A percentile compares a stretch with the other conserved stretches of the same genome.
Evolutionary conservation across 1,140 invertebrate species (phyloP).

Genomic region (Apis mellifera): DNA sequence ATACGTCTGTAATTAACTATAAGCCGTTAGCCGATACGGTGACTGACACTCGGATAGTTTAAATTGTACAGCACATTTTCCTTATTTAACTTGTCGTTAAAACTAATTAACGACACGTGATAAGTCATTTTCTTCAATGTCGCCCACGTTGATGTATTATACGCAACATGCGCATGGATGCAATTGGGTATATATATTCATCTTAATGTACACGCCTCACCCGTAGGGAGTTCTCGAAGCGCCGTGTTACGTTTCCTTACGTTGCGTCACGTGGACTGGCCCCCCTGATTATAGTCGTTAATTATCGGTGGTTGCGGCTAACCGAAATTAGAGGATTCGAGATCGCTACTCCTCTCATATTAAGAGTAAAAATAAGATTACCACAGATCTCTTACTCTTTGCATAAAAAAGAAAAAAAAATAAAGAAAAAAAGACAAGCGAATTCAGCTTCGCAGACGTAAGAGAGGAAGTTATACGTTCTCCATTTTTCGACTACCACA

Average conservation of each 20-base stretch:
- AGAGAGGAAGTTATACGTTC: not conserved
- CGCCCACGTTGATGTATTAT: not conserved
- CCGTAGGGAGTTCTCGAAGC: slow-evolving; percentile 11
- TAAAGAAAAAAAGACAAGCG: not conserved
- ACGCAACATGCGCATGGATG: not conserved
- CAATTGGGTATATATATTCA: slow-evolving; percentile 27
- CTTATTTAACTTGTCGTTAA: slow-evolving; percentile 28
- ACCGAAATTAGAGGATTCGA: slow-evolving; percentile 65
- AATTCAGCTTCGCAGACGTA: not conserved
- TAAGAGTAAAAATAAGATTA: slow-evolving; percentile 47
- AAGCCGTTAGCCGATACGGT: slow-evolving; percentile 7
- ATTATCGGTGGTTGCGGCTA: slow-evolving; percentile 61
- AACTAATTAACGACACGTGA: slow-evolving; percentile 55
- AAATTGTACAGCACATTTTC: slow-evolving; percentile 9
- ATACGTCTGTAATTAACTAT: slow-evolving; percentile 9
- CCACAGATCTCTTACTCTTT: slow-evolving; percentile 9
- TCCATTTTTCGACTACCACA: not conserved
- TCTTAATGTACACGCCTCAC: slow-evolving; percentile 42
- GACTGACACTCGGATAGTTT: slow-evolving; percentile 20
- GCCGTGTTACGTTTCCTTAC: slow-evolving; percentile 59
- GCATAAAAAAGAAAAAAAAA: not conserved
- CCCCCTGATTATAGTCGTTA: slow-evolving; percentile 64
- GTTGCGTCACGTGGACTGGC: slow-evolving; percentile 53
- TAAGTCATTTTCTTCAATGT: slow-evolving; percentile 35
- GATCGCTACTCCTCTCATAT: slow-evolving; percentile 46